A percentile compares a stretch with the other conserved stretches of the same genome.
Conservation (phyloP, 1,140 invertebrate species). For the Streblospio benedicti region DNA sequence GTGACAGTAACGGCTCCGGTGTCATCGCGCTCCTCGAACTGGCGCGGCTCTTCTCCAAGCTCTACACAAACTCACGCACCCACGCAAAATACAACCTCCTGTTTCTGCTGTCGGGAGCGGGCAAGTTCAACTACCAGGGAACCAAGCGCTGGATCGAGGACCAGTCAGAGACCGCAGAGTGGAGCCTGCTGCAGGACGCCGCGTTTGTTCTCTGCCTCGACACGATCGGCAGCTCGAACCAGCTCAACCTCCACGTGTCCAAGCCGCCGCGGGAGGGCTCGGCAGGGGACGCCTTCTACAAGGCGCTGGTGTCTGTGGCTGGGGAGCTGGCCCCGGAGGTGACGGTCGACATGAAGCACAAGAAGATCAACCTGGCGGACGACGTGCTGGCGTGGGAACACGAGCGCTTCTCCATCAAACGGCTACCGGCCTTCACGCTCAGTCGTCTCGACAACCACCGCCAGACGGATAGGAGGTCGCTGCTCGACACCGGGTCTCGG, state of each 20-base stretch:
- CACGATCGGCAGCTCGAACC: slow-evolving; percentile 58
- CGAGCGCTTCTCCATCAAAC: slow-evolving; percentile 84
- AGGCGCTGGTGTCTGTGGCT: slow-evolving; percentile 42
- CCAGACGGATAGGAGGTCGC: slow-evolving; percentile 34
- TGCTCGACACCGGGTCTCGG: slow-evolving; percentile 46
- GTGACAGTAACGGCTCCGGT: slow-evolving; percentile 90
- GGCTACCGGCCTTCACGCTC: slow-evolving; percentile 82
- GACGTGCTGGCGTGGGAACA: slow-evolving; percentile 92
- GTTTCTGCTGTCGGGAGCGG: slow-evolving; percentile 82
- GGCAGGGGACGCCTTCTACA: slow-evolving; percentile 61
- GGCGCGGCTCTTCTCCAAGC: slow-evolving; percentile 75
- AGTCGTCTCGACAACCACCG: slow-evolving; percentile 61
- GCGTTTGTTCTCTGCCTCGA: slow-evolving; percentile 85
- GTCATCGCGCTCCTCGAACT: slow-evolving; percentile 80
- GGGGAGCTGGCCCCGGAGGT: not conserved
- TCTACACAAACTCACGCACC: slow-evolving; percentile 74
- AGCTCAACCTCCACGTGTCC: slow-evolving; percentile 84
- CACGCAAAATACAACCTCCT: slow-evolving; percentile 74
- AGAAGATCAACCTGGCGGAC: slow-evolving; percentile 96
- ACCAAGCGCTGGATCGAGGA: slow-evolving; percentile 95
- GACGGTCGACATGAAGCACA: slow-evolving; percentile 71
- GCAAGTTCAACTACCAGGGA: slow-evolving; percentile 91
- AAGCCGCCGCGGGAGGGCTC: slow-evolving; percentile 86
- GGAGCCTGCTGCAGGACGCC: slow-evolving; percentile 58
- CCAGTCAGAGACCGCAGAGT: slow-evolving; percentile 65